Base-by-base conservation (phyloP, 2,113 vertebrate species). In the Cichladusa arquata region DNA sequence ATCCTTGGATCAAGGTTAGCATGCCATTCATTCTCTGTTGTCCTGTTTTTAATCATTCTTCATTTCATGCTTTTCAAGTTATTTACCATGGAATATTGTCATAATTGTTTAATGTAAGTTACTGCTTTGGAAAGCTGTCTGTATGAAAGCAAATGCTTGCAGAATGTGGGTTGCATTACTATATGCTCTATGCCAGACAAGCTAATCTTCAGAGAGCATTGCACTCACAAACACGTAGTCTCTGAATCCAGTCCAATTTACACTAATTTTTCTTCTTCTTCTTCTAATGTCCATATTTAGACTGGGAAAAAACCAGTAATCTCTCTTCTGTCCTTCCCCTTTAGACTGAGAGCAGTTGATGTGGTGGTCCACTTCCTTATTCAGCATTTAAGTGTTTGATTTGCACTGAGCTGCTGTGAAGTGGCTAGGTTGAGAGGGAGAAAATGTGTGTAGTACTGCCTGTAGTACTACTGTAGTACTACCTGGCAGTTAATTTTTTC, bases 1-100 rank as follows among this genome's bases (percentile, higher is more conserved):
- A 99, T 78, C 99, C 99, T 80, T 99, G 99, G 99, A 99, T 99
- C 96, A 99, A 99, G 99, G 99, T 99, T 73, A 86, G 98, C 81
- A 14, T 38, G 26, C 50, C 61, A 65, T 89, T 90, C 6, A 53
- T 77, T 92, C 15, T 88, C n/a, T 80, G 3, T 72, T 88, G 31
- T 73, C 38, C 25, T 57, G 6, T 26, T 85, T 60, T 73, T 77
- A 81, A 34, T 79, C 13, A 19, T 80, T 82, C 14, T 85, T 42
- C 4, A 33, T 80, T 70, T 85, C 11, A 23, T 73, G 71, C 12
- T 85, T 82, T 73, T 66, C 18, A 34, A 81, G 19, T 54, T 88
- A 24, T 13, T 48, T 72, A 42, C 42, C 19, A 53, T 44, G 45
- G 14, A 67, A 57, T 48, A 34, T n/a, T 48, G 7, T 4, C 36